Evolutionary conservation across 1,140 invertebrate species (phyloP).

Genomic region (Aphis gossypii): DNA sequence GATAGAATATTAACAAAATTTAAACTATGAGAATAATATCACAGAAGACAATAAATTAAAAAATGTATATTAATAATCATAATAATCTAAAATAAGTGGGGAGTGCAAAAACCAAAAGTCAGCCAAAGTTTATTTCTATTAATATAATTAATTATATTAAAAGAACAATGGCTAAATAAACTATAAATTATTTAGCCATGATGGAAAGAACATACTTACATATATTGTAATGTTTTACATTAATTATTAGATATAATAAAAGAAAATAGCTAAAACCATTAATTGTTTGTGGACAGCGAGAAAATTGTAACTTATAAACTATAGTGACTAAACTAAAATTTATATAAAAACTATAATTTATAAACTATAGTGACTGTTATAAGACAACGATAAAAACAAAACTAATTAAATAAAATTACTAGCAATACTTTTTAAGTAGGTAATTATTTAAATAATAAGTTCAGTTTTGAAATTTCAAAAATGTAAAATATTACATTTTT

Average conservation of each 20-base stretch:
- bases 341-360: not conserved
- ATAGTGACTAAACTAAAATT: not conserved
- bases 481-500: not conserved
- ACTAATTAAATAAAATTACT: not conserved
- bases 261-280: not conserved
- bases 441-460: not conserved
- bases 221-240: not conserved
- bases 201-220: not conserved
- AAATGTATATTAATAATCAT: too few species aligned
- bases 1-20: too few species aligned
- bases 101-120: too few species aligned
- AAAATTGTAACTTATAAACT: not conserved
- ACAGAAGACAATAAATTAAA: too few species aligned
- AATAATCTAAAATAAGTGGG: too few species aligned
- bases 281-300: not conserved
- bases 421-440: not conserved
- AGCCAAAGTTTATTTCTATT: not conserved
- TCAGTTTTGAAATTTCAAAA: not conserved
- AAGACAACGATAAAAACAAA: not conserved
- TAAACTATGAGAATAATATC: too few species aligned
- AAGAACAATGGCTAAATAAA: not conserved
- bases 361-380: not conserved
- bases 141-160: not conserved
- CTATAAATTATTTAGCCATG: too few species aligned
- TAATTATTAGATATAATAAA: not conserved